Conservation (phyloP, 53 echinoderm and acorn worm species). For the Henricia sp. region DNA sequence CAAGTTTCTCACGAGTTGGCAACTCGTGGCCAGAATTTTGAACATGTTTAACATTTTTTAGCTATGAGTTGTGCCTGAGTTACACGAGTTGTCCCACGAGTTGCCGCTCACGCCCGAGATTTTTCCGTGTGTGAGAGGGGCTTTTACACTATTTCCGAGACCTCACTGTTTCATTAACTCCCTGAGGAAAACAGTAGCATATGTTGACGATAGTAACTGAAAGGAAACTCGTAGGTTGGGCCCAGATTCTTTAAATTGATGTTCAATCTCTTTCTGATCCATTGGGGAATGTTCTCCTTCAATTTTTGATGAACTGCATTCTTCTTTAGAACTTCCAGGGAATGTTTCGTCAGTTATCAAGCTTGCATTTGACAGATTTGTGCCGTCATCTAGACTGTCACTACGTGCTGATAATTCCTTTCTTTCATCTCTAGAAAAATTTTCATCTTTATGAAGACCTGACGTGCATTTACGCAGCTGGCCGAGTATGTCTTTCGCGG, state of each 20-base stretch:
- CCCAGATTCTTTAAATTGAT: neutral
- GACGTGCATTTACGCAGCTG: no score
- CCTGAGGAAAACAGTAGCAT: constrained; percentile 85
- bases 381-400: neutral
- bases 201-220: constrained; percentile 73
- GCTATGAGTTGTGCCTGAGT: no score
- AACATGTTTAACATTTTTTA: no score
- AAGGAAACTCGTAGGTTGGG: constrained; percentile 64
- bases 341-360: no score
- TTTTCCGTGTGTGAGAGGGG: no score
- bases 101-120: no score
- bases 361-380: no score
- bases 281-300: neutral
- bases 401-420: neutral
- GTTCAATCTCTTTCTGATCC: neutral
- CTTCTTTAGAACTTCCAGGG: neutral
- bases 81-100: no score
- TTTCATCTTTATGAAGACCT: neutral
- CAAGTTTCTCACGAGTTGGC: no score
- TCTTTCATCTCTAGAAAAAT: neutral
- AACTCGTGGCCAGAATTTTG: no score
- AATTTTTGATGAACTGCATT: neutral
- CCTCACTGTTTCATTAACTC: constrained; percentile 70
- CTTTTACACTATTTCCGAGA: no score
- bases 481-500: no score